Base-by-base conservation (phyloP, 1,140 invertebrate species). In the Euglossa dilemma region DNA sequence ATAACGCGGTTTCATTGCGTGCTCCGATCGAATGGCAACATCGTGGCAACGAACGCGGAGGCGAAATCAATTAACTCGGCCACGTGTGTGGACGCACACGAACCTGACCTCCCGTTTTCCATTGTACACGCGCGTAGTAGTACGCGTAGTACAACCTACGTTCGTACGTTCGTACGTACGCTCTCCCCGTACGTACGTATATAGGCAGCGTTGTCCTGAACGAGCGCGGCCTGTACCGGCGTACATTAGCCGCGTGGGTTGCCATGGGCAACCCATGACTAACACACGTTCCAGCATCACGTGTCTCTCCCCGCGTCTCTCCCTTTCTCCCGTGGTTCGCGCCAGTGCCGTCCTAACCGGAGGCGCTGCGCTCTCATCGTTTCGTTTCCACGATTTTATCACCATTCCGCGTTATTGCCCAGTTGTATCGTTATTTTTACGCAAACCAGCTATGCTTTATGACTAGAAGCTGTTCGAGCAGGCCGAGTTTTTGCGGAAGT, bases 251-350 rank as follows among this genome's bases (percentile, higher is more conserved):
- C 89, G 87, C 91, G 91, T 92, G 88, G 90, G 92, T 93, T 93
- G 92, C 92, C 88, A 92, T 75, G 89, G 92, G 91, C 91, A 92
- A 93, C 92, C 87, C 87, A 80, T 91, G 81, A 90, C 91, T 92
- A 92, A 91, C 91, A 85, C 88, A 86, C 83, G 80, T 77, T 76
- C 86, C 84, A 88, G 87, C 80, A 89, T 90, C 89, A 83, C 89
- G 83, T 85, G 61, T 90, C 87, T 85, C 85, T 85, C 83, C 25
- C 83, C 75, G 64, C 9, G 45, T 88, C 54, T 71, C 6, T 70
- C 56, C 75, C 50, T 75, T 89, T 85, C 85, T 84, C 74, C 67
- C 74, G 59, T 64, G 67, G 70, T 79, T 80, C 78, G 28, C 28
- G 14, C 80, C 87, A 87, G 86, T 87, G 85, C 74, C 82, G 86